Evolutionary conservation across 2,113 vertebrate genomes (phyloP).

Genomic region (Silurus meridionalis): DNA sequence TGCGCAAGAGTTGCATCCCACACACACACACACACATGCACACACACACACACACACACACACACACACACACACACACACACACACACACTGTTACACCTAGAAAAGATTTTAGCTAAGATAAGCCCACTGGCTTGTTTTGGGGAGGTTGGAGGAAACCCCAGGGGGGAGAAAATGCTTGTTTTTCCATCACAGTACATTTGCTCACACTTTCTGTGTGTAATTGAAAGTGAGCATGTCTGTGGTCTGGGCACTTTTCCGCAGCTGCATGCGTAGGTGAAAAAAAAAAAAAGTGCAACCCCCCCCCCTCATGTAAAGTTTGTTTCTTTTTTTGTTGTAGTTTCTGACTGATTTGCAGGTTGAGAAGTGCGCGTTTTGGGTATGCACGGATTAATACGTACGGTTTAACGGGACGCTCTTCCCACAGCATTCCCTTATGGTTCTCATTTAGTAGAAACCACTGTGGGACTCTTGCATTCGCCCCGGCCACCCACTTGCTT

Average conservation of each 20-base stretch:
- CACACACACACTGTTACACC: background rate
- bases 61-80: too few species aligned
- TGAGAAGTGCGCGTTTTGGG: background rate
- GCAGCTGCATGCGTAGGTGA: conserved; percentile 62
- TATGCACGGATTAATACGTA: background rate
- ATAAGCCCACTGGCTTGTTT: background rate
- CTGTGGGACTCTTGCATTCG: background rate
- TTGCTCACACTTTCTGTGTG: background rate
- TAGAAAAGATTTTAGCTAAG: too few species aligned
- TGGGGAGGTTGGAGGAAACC: background rate
- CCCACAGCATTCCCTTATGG: background rate
- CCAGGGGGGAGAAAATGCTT: background rate
- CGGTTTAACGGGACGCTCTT: background rate
- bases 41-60: too few species aligned
- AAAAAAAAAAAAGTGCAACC: conserved; percentile 3
- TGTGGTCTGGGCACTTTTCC: conserved; percentile 54
- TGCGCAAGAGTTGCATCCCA: too few species aligned
- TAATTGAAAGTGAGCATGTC: background rate
- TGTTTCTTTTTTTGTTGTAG: background rate
- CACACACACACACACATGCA: too few species aligned
- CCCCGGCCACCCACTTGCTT: conserved; percentile 1
- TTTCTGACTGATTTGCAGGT: background rate
- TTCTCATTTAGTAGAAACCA: conserved; percentile 18
- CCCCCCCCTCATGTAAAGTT: too few species aligned
- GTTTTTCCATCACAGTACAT: background rate